Base-by-base conservation (phyloP, 2,797 vertebrate species). In the Balearica regulorum region DNA sequence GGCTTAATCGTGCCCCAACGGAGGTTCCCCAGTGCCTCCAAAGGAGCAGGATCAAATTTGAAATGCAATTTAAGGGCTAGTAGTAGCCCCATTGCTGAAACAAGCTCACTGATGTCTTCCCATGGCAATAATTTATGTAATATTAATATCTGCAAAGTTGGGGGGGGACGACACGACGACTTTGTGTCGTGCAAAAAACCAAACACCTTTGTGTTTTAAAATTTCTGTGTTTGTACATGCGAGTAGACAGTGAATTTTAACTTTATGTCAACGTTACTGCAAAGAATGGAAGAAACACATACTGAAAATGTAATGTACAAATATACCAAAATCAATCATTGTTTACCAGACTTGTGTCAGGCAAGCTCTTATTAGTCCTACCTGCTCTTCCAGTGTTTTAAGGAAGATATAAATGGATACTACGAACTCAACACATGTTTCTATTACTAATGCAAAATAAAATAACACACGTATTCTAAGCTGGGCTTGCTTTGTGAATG, bases 401-500 rank as follows among this genome's bases (percentile, higher is more conserved):
- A 77, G 43, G 22, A 69, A 94, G 43, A 41, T 81, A 51, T 48
- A 84, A 90, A 81, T 55, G 41, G 62, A 57, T 89, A 33, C 28
- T 84, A 29, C 22, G 72, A 79, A 82, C 25, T 15, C 65, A 82
- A 53, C 16, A 41, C 39, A 68, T 43, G 35, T 53, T 92, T 91
- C 73, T 92, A 1, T 83, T 87, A 76, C 29, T 21, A 90, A 66
- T 49, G 51, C 73, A 81, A 92, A 93, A 86, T 64, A 71, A 66
- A 93, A 73, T 62, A 61, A 28, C 13, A 53, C 31, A 16, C 2
- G 2, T 60, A 61, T 54, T 90, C n/a, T 58, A 54, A 83, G 25
- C 33, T 85, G 58, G 12, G 21, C 31, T 92, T 66, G 22, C 53
- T 78, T 89, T 83, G 33, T 83, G 76, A 55, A 57, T 60, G 57